Conservation (phyloP, 2,888 invertebrate species). For the Drosophila cognata region DNA sequence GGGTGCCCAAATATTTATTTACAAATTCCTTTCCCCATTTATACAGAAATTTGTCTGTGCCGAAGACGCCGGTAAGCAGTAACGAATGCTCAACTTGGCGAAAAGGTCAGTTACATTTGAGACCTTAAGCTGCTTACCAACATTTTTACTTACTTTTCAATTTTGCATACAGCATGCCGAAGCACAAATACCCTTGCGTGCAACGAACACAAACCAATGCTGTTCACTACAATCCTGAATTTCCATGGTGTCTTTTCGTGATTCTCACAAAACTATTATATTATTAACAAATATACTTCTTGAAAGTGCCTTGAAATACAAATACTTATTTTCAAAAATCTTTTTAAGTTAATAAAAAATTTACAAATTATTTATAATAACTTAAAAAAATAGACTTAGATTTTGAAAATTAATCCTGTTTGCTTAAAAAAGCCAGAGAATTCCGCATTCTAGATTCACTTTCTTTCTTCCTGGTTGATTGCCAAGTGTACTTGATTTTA, state of each 20-base stretch:
- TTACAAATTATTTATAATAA: too few relatives aligned
- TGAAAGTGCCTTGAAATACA: background rate
- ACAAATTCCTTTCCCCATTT: constrained; percentile 8
- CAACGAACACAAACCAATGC: background rate
- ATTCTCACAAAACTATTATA: background rate
- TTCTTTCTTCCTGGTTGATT: too few relatives aligned
- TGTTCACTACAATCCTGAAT: background rate
- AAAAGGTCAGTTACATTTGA: constrained; percentile 12
- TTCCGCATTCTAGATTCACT: too few relatives aligned
- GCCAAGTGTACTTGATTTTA: too few relatives aligned
- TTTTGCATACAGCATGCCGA: background rate
- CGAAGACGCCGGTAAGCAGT: background rate
- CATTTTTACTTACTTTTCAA: background rate
- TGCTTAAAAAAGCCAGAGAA: too few relatives aligned
- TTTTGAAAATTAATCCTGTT: too few relatives aligned
- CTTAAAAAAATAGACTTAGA: too few relatives aligned
- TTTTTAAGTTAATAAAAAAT: too few relatives aligned
- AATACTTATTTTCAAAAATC: background rate
- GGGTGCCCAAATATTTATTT: background rate
- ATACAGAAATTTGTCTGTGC: background rate
- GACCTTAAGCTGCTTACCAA: background rate
- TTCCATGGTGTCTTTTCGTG: background rate
- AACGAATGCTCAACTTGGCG: background rate
- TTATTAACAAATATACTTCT: background rate
- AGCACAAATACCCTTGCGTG: background rate